Percentiles rank a stretch among this genome's conserved stretches.
phyloP scores from a whole-genome alignment of 2,888 invertebrate genomes.

The Hoplodrina ambigua region DNA sequence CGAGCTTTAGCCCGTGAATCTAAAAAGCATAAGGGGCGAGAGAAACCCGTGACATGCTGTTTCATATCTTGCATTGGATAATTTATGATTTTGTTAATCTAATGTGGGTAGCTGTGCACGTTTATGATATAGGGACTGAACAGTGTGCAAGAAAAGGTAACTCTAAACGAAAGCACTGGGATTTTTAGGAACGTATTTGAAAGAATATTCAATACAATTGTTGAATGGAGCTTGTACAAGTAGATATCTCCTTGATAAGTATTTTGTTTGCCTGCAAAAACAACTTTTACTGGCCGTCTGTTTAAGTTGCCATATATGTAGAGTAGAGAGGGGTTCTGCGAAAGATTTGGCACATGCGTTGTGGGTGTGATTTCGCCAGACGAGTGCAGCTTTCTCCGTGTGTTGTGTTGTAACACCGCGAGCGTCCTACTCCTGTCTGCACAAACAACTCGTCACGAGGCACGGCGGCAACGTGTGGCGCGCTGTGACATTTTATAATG shows the following conservation, averaged over 20 bases:
- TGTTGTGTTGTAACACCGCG: slow-evolving; percentile 81
- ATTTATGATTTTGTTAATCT: slow-evolving; percentile 1
- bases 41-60: slow-evolving; percentile 12
- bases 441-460: slow-evolving; percentile 46
- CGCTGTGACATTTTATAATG: slow-evolving; percentile 80
- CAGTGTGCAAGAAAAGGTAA: not conserved
- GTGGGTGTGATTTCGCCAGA: slow-evolving; percentile 89
- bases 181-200: not conserved
- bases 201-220: slow-evolving; percentile 1
- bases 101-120: not conserved
- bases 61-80: slow-evolving; percentile 10
- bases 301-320: slow-evolving; percentile 76
- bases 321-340: slow-evolving; percentile 75
- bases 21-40: not conserved
- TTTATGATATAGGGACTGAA: not conserved
- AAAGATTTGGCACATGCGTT: slow-evolving; percentile 85
- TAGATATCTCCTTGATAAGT: slow-evolving; percentile 63
- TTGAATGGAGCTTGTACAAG: slow-evolving; percentile 26
- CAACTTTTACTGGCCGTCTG: slow-evolving; percentile 82
- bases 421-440: slow-evolving; percentile 60
- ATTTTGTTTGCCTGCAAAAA: slow-evolving; percentile 71
- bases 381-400: slow-evolving; percentile 85
- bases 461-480: slow-evolving; percentile 24
- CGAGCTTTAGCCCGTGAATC: slow-evolving; percentile 13
- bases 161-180: not conserved